Conservation (phyloP, 2,888 invertebrate species). For the Fragum sueziense region DNA sequence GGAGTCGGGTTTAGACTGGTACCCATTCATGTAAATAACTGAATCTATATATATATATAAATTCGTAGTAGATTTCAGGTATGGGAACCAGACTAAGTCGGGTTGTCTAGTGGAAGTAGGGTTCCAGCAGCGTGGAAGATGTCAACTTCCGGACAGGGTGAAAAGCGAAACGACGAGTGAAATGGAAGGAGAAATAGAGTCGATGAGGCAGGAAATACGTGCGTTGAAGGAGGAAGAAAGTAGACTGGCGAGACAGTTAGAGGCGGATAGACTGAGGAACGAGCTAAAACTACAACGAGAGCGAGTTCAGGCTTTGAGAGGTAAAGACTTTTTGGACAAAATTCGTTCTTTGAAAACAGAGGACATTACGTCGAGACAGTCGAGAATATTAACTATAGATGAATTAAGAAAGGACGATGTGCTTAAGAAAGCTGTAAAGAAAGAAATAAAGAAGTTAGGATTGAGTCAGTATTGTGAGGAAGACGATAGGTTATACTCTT, state of each 20-base stretch:
- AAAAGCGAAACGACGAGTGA: too few relatives aligned
- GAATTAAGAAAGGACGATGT: constrained; percentile 5
- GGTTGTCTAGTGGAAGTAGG: too few relatives aligned
- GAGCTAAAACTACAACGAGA: not conserved
- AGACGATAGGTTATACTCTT: not conserved
- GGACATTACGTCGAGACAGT: not conserved
- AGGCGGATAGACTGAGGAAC: not conserved
- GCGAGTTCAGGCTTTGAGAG: not conserved
- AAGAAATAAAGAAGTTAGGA: constrained; percentile 14
- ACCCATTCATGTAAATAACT: too few relatives aligned
- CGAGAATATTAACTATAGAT: not conserved
- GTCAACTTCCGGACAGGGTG: too few relatives aligned
- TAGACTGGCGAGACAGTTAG: not conserved
- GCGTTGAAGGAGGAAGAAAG: not conserved
- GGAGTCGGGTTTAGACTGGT: too few relatives aligned
- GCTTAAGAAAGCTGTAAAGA: not conserved
- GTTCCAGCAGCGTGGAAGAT: too few relatives aligned
- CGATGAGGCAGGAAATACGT: not conserved
- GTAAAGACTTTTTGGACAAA: not conserved
- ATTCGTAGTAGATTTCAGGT: too few relatives aligned
- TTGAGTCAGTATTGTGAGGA: not conserved
- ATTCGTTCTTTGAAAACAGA: not conserved
- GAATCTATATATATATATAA: too few relatives aligned
- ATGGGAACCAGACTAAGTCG: too few relatives aligned
- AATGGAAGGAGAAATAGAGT: too few relatives aligned